phyloP scores from a whole-genome alignment of 1,140 invertebrate genomes.

The Trichonephila inaurata region DNA sequence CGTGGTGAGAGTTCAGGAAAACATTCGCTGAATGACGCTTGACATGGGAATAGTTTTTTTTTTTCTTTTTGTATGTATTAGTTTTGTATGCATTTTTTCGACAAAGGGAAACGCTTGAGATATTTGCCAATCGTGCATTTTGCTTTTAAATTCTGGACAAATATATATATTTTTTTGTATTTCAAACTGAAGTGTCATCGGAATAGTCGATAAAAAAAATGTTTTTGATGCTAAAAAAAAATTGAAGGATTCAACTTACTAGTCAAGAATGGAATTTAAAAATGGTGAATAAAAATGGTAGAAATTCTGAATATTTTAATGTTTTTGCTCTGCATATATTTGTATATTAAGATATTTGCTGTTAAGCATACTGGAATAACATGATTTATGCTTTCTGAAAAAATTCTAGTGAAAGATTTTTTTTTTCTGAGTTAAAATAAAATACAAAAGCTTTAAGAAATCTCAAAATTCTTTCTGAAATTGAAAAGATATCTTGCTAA shows the following conservation, averaged over 20 bases:
- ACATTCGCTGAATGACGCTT: constrained; percentile 23
- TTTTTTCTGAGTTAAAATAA: no score
- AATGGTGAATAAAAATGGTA: background rate
- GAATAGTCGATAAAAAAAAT: background rate
- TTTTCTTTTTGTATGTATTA: background rate
- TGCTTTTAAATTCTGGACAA: background rate
- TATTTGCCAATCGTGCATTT: constrained; percentile 22
- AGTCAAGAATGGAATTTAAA: background rate
- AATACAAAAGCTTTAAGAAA: no score
- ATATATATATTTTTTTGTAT: background rate
- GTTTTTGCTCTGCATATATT: no score
- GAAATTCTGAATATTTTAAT: no score
- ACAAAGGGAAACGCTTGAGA: constrained; percentile 14
- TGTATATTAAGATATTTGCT: no score
- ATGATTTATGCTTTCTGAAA: no score
- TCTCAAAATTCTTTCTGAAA: no score
- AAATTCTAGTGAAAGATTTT: no score
- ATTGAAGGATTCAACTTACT: background rate
- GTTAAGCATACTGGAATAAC: no score
- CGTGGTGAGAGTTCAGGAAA: constrained; percentile 16
- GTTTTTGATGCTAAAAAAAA: no score
- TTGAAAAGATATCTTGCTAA: no score
- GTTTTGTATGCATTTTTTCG: background rate
- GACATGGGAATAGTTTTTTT: constrained; percentile 1
- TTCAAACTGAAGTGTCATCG: background rate